phyloP scores from a whole-genome alignment of 2,797 vertebrate genomes.

The Schizothorax lantsangensis region DNA sequence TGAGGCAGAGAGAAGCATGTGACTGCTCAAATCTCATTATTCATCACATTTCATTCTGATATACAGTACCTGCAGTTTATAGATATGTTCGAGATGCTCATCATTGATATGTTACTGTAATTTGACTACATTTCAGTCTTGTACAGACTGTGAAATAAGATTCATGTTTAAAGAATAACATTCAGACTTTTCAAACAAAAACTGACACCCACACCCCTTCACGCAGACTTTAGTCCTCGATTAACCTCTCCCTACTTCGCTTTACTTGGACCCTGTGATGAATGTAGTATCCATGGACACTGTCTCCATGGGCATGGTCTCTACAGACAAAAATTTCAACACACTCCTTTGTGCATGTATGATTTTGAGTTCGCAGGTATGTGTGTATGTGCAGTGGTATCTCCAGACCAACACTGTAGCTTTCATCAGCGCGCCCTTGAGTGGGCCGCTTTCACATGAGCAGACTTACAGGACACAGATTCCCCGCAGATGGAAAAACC shows the following conservation, averaged over 20 bases:
- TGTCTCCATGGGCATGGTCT: conserved; percentile 71
- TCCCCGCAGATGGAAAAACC: conserved; percentile 53
- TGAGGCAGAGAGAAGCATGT: not conserved
- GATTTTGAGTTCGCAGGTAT: conserved; percentile 36
- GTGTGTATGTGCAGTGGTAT: conserved; percentile 45
- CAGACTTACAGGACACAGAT: conserved; percentile 41
- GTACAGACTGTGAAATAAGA: not conserved
- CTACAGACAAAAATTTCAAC: conserved; percentile 68
- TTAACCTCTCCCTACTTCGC: conserved; percentile 68
- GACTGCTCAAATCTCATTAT: not conserved
- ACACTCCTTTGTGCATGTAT: conserved; percentile 64
- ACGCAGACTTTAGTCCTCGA: conserved; percentile 28
- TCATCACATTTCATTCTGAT: not conserved
- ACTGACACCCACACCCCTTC: not conserved
- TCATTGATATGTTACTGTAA: not conserved
- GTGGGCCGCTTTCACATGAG: conserved; percentile 50
- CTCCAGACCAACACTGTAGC: conserved; percentile 39
- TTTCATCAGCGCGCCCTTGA: conserved; percentile 35
- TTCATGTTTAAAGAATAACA: not conserved
- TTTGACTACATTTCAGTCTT: not conserved
- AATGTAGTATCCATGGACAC: conserved; percentile 63
- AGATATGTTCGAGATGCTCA: not conserved
- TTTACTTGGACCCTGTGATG: conserved; percentile 72
- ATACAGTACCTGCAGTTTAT: not conserved
- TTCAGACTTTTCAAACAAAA: not conserved